These are phyloP conservation scores for Agriotes lineatus DNA, from an alignment of 2,888 invertebrate genomes.

Conservation along the genomic window DNA sequence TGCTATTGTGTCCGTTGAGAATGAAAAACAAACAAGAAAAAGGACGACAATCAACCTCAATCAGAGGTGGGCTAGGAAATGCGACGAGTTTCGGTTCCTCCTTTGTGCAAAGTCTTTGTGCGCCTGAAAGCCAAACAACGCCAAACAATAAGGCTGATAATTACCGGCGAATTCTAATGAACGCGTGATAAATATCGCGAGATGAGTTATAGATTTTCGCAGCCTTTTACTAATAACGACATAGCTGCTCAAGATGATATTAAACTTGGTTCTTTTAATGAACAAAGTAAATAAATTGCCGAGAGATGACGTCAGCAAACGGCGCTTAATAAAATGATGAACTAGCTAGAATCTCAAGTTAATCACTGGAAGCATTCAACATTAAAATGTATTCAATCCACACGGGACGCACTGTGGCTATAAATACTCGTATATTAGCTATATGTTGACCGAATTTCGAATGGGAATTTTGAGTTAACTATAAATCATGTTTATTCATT, in stretches of 20 bases:
- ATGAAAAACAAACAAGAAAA: constrained; percentile 26
- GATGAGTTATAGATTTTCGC: constrained; percentile 17
- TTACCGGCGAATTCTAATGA: constrained; percentile 21
- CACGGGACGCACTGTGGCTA: too few species aligned
- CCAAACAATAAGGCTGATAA: constrained; percentile 24
- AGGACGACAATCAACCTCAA: constrained; percentile 24
- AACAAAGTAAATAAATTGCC: background rate
- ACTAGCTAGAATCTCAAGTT: too few species aligned
- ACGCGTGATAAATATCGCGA: constrained; percentile 18
- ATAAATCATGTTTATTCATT: too few species aligned
- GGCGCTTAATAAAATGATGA: too few species aligned
- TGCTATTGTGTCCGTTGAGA: constrained; percentile 15
- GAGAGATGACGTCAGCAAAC: background rate
- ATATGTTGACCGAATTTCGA: too few species aligned
- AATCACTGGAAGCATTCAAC: too few species aligned
- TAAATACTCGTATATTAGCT: too few species aligned
- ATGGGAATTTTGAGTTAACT: too few species aligned
- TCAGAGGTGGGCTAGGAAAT: constrained; percentile 11
- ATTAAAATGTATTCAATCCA: too few species aligned
- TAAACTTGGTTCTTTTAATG: background rate
- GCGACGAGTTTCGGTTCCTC: constrained; percentile 16
- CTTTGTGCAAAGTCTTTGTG: constrained; percentile 12
- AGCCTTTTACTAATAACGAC: background rate
- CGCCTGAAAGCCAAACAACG: constrained; percentile 20
- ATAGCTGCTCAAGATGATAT: background rate